These are phyloP conservation scores for Hybos culiciformis DNA, from an alignment of 2,888 invertebrate species.

Conservation along the genomic window DNA sequence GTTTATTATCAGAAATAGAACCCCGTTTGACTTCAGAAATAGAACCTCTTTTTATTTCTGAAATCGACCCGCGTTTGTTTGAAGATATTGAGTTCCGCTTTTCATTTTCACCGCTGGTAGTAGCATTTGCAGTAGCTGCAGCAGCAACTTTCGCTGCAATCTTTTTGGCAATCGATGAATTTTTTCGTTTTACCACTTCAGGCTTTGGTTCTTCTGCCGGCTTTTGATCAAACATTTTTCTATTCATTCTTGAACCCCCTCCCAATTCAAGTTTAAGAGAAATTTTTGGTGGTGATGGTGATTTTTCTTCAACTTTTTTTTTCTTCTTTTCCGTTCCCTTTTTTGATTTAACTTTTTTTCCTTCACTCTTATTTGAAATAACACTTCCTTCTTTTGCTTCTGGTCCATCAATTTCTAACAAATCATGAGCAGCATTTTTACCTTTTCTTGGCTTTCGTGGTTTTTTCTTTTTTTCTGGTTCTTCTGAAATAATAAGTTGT, in stretches of 20 bases:
- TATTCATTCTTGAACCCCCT: conserved; percentile 1
- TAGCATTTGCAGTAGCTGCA: no score
- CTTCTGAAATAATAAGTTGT: neutral
- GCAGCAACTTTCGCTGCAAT: no score
- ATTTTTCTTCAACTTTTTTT: neutral
- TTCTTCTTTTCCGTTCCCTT: neutral
- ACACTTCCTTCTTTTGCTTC: neutral
- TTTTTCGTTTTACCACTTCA: neutral
- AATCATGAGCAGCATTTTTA: neutral
- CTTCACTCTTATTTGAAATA: neutral
- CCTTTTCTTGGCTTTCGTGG: neutral
- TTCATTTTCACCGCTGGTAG: no score
- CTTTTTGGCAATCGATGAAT: neutral
- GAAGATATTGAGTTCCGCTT: no score
- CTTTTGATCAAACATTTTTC: conserved; percentile 2
- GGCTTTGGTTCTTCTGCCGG: neutral
- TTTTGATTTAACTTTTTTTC: neutral
- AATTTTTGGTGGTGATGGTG: neutral
- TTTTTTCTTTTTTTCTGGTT: neutral
- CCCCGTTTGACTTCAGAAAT: no score
- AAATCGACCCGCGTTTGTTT: no score
- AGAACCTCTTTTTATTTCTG: no score
- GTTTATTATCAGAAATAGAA: no score
- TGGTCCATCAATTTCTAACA: neutral
- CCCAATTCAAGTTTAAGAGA: conserved; percentile 1